These are phyloP conservation scores for Fulica atra DNA, from an alignment of 2,113 vertebrate genomes.

Conservation along the genomic window DNA sequence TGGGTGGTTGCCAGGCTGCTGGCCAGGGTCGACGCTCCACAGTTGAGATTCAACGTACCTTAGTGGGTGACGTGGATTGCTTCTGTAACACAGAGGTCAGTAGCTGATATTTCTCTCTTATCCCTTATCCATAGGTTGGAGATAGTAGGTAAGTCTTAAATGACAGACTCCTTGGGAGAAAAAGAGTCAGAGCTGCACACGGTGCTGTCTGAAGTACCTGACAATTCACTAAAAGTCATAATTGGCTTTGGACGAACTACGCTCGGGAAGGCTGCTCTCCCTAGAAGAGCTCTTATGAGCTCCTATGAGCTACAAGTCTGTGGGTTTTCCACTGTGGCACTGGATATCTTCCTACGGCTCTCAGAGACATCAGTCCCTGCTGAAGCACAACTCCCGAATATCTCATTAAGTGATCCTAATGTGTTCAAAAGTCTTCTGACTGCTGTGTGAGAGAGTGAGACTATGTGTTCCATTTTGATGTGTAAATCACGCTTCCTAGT, in stretches of 20 bases:
- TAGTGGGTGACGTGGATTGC: neutral
- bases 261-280: neutral
- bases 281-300: neutral
- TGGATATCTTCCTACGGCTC: neutral
- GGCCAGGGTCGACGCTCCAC: neutral
- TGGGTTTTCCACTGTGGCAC: neutral
- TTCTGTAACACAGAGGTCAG: neutral
- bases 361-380: neutral
- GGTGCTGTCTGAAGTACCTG: neutral
- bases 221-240: neutral
- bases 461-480: neutral
- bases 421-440: neutral
- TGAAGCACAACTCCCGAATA: neutral
- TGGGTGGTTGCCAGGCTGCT: neutral
- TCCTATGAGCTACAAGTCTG: neutral
- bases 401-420: neutral
- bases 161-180: neutral
- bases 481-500: neutral
- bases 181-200: accelerated
- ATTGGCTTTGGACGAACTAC: neutral
- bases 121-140: neutral
- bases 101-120: neutral
- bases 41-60: neutral
- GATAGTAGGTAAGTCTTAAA: neutral
- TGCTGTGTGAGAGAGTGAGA: accelerated